Base-by-base conservation (phyloP, 2,888 invertebrate species). In the Drosophila merina region DNA sequence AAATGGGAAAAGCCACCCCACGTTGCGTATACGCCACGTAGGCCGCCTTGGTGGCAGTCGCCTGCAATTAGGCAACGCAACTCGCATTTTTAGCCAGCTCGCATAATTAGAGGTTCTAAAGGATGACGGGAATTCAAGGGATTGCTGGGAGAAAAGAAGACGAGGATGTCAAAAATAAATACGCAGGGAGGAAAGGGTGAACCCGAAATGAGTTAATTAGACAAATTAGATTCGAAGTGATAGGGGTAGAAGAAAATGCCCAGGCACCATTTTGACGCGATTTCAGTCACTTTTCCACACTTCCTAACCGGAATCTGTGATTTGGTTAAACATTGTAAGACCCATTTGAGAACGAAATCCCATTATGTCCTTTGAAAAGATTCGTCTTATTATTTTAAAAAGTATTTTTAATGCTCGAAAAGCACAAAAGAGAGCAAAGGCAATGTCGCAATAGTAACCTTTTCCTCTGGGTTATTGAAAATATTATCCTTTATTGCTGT, bases 161-260 rank as follows among this genome's bases (percentile, higher is more conserved):
- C 28, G n/a, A 31, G 33, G 30, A 4, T 7, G 48, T 0, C 1
- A 25, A 31, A 48, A 9, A 2, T 8, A 10, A 31, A 48, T 7
- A 8, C 20, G 25, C 25, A 47, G 14, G 3, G 26, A 12, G 30
- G n/a, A 5, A 31, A 12, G 40, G 10, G 30, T 38, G 7, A 42
- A 31, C 47, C 33, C 44, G 28, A 48, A 55, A 58, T 74, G 57
- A 73, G 51, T 74, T 74, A 74, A 73, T 73, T 69, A 73, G 62
- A 47, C 28, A 36, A 73, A 72, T 51, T 51, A 28, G 20, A 38
- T 70, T 40, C 38, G 30, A 4, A 31, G 20, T 3, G 40, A 20
- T 20, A 20, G 25, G 10, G 7, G 9, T 4, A 28, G 8, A 10
- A 25, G 36, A 10, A 7, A 12, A 40, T 14, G 14, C 1, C 1